phyloP scores from a whole-genome alignment of 2,797 vertebrate species.

The Eupleurogrammus muticus region DNA sequence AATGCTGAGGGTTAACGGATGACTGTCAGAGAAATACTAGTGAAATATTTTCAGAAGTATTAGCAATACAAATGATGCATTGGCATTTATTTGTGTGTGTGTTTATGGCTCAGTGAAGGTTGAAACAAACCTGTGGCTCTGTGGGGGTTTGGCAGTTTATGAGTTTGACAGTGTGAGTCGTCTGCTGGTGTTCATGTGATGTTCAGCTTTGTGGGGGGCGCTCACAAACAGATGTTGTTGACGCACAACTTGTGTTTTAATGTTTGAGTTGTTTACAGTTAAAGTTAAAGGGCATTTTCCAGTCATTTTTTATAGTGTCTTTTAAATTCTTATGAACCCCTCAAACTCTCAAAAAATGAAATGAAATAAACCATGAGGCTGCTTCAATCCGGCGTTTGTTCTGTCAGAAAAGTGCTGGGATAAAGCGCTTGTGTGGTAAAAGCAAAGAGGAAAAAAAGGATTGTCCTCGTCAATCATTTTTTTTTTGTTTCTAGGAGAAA shows the following conservation, averaged over 20 bases:
- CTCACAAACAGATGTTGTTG: conserved; percentile 13
- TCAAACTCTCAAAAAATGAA: conserved; percentile 10
- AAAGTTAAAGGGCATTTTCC: conserved; percentile 6
- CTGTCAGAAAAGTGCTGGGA: too few relatives aligned
- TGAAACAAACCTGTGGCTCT: conserved; percentile 32
- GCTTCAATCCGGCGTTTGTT: too few relatives aligned
- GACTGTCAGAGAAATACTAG: background rate
- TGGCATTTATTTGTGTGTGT: conserved; percentile 13
- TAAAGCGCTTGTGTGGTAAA: too few relatives aligned
- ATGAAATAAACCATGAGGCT: too few relatives aligned
- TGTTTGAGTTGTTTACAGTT: conserved; percentile 31
- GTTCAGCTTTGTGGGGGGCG: conserved; percentile 23
- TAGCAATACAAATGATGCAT: background rate
- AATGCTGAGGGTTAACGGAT: background rate
- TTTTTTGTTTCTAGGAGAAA: too few relatives aligned
- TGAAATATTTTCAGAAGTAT: background rate
- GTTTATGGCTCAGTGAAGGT: conserved; percentile 21
- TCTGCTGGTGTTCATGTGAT: conserved; percentile 28
- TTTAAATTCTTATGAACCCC: background rate
- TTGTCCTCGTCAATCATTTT: too few relatives aligned
- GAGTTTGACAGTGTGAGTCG: conserved; percentile 44
- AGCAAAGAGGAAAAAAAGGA: too few relatives aligned
- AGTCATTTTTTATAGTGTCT: background rate
- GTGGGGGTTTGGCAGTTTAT: conserved; percentile 31
- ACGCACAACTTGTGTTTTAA: conserved; percentile 16